Evolutionary conservation across 2,888 invertebrate species (phyloP), one percentile per base, ranked within the genome.

Genomic region (Seira ritae): DNA sequence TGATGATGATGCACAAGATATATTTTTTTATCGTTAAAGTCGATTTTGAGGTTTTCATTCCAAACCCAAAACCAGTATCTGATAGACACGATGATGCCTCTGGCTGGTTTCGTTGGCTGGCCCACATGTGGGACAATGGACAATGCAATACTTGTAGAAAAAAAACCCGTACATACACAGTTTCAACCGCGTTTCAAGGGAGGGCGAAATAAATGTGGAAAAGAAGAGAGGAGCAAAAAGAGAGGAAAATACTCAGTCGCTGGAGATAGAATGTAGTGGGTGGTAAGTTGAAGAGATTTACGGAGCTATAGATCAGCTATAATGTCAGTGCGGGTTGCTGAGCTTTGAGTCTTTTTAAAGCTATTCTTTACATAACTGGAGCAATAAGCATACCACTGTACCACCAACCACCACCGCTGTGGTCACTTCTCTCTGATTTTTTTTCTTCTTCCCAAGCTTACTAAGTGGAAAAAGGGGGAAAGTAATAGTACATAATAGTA

Each of bases 291-390:
- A 77, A 68, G 86, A 89, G 89, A 89, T 89, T 89, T 89, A 89
- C 89, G 88, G 86, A 87, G 81, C 88, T 87, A 88, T 89, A 88
- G 84, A 89, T 89, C 89, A 89, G 89, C 86, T 87, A 85, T 88
- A 89, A 88, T 89, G 89, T 89, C 89, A 89, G 89, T 87, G 86
- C 87, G 87, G 88, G 88, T 86, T 89, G 89, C 89, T 89, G 87
- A 89, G 88, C 85, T 87, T 86, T 78, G 86, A 85, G 85, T 86
- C 88, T 70, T 75, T 71, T 62, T 69, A 19, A 76, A 74, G 73
- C 78, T 50, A 69, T 84, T 78, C 42, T 31, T 66, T 68, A n/a
- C 68, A 62, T 60, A 68, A 80, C 80, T 80, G 65, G 67, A 80
- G 42, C 60, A 65, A 68, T 62, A 67, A 67, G 15, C 42, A 65